phyloP scores from a whole-genome alignment of 2,113 vertebrate species.

The Trichechus manatus region DNA sequence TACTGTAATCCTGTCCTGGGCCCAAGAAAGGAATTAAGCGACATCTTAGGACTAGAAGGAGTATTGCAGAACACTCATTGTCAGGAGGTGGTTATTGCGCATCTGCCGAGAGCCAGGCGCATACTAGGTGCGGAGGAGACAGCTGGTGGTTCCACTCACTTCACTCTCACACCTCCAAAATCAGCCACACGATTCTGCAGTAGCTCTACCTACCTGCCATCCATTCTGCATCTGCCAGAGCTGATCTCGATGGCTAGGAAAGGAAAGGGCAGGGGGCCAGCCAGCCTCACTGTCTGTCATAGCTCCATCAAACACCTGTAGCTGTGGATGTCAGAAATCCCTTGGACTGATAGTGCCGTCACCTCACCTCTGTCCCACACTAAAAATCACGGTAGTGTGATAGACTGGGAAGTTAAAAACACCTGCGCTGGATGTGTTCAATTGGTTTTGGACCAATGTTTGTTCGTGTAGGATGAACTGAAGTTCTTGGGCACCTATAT shows the following conservation, averaged over 20 bases:
- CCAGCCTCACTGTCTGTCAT: neutral
- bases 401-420: slow-evolving; percentile 1
- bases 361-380: neutral
- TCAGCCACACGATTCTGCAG: neutral
- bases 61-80: too few species aligned
- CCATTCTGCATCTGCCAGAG: neutral
- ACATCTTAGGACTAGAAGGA: neutral
- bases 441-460: neutral
- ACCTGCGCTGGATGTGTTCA: neutral
- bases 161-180: neutral
- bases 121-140: neutral
- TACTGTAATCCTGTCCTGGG: neutral
- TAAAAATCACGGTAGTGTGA: neutral
- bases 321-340: neutral
- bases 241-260: neutral
- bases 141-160: neutral
- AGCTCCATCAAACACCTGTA: neutral
- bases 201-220: neutral
- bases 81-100: neutral
- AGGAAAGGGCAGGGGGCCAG: neutral
- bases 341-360: neutral
- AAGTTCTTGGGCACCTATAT: neutral
- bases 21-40: neutral
- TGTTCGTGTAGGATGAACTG: neutral
- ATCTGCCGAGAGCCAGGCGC: neutral